Percentiles rank a stretch among this genome's conserved stretches.
These are phyloP conservation scores for Aleiodes alternator DNA, from an alignment of 2,888 invertebrate genomes.

Conservation along the genomic window DNA sequence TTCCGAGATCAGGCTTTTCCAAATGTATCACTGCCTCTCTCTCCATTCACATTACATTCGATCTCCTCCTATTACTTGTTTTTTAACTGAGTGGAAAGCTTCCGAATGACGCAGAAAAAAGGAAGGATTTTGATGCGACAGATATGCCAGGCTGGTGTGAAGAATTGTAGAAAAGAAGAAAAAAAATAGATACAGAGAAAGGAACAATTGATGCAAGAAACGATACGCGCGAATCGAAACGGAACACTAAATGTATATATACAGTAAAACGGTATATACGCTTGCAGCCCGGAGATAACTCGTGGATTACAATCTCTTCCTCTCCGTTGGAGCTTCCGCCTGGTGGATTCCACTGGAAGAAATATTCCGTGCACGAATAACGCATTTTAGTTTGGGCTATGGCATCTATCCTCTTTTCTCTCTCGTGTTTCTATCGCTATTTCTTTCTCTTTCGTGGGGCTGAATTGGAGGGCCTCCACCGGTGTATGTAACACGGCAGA, in stretches of 20 bases:
- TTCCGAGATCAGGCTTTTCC: no score
- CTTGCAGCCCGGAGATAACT: conserved; percentile 43
- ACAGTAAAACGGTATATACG: conserved; percentile 30
- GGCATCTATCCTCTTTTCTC: conserved; percentile 8
- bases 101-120: neutral
- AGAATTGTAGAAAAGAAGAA: neutral
- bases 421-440: neutral
- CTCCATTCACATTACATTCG: no score
- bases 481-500: conserved; percentile 17
- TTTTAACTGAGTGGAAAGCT: neutral
- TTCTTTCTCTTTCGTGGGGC: neutral
- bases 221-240: conserved; percentile 32
- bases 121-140: neutral
- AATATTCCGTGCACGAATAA: conserved; percentile 49
- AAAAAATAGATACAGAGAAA: neutral
- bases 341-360: conserved; percentile 44
- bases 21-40: no score
- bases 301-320: conserved; percentile 51
- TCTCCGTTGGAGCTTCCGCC: conserved; percentile 48
- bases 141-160: neutral
- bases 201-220: conserved; percentile 15
- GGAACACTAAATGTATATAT: conserved; percentile 20
- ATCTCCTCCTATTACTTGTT: no score
- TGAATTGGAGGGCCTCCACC: no score
- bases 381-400: conserved; percentile 46